Conservation (phyloP, 2,113 vertebrate species). For the Bungarus multicinctus region DNA sequence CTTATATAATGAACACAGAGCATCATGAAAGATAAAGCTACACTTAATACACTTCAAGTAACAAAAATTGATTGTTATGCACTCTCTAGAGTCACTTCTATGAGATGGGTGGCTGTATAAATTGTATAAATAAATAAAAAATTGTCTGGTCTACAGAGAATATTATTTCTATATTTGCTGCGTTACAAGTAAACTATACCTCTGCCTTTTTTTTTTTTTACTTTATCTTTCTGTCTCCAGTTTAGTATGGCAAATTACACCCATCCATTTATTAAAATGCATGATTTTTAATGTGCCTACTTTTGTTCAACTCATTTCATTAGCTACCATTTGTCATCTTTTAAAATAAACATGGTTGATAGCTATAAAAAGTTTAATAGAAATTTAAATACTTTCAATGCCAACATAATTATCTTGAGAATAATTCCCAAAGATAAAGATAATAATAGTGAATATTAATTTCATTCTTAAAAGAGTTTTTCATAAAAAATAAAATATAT, state of each 20-base stretch:
- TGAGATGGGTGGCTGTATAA: background rate
- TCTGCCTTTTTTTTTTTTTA: background rate
- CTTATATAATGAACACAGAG: background rate
- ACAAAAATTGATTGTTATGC: background rate
- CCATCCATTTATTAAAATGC: background rate
- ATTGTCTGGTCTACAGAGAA: background rate
- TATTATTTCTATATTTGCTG: background rate
- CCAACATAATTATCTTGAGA: background rate
- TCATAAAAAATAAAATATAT: background rate
- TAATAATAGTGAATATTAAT: constrained; percentile 18
- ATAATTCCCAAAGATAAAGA: background rate
- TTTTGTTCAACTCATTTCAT: constrained; percentile 20
- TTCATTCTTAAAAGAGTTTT: background rate
- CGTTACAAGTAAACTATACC: background rate
- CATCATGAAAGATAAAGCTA: background rate
- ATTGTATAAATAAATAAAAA: background rate
- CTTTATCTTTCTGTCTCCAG: background rate
- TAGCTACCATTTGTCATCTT: constrained; percentile 12
- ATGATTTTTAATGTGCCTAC: constrained; percentile 26
- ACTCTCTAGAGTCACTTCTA: background rate
- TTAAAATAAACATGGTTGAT: constrained; percentile 21
- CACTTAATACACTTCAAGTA: background rate
- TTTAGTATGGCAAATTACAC: background rate
- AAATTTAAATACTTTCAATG: constrained; percentile 18
- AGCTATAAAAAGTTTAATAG: constrained; percentile 31